Evolutionary conservation across 2,113 vertebrate species (phyloP).

Genomic region (Hemiprocne comata): DNA sequence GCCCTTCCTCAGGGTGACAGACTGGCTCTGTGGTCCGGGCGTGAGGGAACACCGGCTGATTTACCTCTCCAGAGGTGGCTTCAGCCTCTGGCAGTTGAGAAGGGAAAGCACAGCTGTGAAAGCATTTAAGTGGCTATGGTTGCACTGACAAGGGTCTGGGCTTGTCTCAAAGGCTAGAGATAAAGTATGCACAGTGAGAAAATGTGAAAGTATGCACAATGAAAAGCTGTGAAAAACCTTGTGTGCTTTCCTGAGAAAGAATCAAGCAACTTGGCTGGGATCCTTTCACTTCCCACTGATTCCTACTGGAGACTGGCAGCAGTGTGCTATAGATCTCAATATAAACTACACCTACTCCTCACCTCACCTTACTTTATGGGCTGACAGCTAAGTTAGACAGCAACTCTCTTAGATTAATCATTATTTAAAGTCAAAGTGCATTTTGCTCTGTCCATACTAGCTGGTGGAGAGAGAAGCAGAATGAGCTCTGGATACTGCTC

Average conservation of each 20-base stretch:
- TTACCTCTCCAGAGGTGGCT: neutral
- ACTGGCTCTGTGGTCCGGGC: neutral
- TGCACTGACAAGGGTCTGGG: neutral
- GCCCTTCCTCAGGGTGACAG: neutral
- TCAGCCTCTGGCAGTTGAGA: neutral
- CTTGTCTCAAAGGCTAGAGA: neutral
- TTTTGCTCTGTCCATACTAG: accelerated
- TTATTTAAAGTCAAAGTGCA: neutral
- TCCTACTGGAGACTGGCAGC: neutral
- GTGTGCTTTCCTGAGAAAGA: neutral
- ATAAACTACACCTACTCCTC: neutral
- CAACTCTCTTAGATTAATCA: neutral
- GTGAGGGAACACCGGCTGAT: neutral
- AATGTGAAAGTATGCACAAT: too few relatives aligned
- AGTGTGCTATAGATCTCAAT: neutral
- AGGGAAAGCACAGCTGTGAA: neutral
- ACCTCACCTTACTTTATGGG: neutral
- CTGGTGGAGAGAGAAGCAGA: neutral
- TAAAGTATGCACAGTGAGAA: neutral
- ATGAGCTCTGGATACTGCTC: neutral
- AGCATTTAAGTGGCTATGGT: neutral
- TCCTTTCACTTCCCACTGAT: neutral
- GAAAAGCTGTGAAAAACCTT: neutral
- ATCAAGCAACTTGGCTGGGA: neutral
- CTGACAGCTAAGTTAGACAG: neutral